Percentiles rank a stretch among this genome's conserved stretches.
phyloP scores from a whole-genome alignment of 1,140 invertebrate species.

The Cherax destructor region DNA sequence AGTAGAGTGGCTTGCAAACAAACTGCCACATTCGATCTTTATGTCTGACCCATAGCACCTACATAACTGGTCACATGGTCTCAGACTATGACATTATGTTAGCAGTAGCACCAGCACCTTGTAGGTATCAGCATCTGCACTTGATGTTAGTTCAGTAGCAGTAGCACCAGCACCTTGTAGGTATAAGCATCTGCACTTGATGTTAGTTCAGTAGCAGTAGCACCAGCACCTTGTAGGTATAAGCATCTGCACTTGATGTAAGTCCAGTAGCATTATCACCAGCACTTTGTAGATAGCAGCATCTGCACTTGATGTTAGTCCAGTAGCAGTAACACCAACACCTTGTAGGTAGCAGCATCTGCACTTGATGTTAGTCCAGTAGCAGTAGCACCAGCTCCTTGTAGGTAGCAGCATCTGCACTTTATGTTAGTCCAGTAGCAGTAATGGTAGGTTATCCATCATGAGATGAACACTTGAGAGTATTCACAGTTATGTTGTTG shows the following conservation, averaged over 20 bases:
- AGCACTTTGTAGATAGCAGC: background rate
- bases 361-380: background rate
- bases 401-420: background rate
- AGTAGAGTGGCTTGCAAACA: background rate
- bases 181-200: background rate
- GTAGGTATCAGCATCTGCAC: background rate
- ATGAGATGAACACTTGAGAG: background rate
- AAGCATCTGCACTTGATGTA: background rate
- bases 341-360: background rate
- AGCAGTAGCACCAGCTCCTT: background rate
- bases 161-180: background rate
- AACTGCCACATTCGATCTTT: background rate
- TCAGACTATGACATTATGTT: background rate
- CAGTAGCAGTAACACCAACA: background rate
- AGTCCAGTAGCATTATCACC: background rate
- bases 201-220: background rate
- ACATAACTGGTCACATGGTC: background rate
- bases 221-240: background rate
- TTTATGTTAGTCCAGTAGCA: background rate
- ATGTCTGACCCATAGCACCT: background rate
- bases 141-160: background rate
- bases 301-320: background rate
- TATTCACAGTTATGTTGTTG: background rate
- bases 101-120: background rate
- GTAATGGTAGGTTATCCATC: background rate